Percentiles rank a stretch among this genome's conserved stretches.
These are phyloP conservation scores for Ellobius talpinus DNA, from an alignment of 2,113 vertebrate genomes.

Conservation along the genomic window DNA sequence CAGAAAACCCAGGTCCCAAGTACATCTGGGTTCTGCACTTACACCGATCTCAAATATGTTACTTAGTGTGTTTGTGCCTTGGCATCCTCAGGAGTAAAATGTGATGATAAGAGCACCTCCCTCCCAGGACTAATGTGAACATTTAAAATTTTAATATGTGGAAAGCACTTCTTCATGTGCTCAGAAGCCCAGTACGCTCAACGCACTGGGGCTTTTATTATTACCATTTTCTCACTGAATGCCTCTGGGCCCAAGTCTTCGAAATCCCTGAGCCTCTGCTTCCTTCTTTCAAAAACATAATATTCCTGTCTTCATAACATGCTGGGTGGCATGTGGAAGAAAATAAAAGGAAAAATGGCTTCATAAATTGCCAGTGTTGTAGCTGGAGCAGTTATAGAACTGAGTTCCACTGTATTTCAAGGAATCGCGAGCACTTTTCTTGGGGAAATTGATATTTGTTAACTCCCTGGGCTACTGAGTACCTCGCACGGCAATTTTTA, in stretches of 20 bases:
- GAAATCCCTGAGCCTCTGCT: constrained; percentile 47
- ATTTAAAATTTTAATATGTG: constrained; percentile 71
- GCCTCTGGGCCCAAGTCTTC: constrained; percentile 50
- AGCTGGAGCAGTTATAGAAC: neutral
- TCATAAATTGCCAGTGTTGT: neutral
- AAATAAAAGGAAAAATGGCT: constrained; percentile 62
- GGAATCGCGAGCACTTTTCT: constrained; percentile 14
- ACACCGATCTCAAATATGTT: neutral
- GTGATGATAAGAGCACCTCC: constrained; percentile 20
- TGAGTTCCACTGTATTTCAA: constrained; percentile 38
- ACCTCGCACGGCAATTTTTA: constrained; percentile 30
- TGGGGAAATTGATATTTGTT: constrained; percentile 12
- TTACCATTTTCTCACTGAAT: constrained; percentile 42
- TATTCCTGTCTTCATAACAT: constrained; percentile 33
- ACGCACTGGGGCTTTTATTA: constrained; percentile 37
- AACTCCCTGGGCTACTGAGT: constrained; percentile 41
- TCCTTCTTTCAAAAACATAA: constrained; percentile 48
- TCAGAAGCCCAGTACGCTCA: constrained; percentile 59
- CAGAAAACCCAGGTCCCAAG: neutral
- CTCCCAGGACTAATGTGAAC: constrained; percentile 52
- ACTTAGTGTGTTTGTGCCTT: constrained; percentile 20
- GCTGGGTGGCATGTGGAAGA: constrained; percentile 18
- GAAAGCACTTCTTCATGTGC: constrained; percentile 65
- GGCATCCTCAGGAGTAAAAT: neutral
- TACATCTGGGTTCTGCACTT: neutral